Percentiles rank a stretch among this genome's conserved stretches.
phyloP scores from a whole-genome alignment of 2,113 vertebrate genomes.

The Perccottus glenii region DNA sequence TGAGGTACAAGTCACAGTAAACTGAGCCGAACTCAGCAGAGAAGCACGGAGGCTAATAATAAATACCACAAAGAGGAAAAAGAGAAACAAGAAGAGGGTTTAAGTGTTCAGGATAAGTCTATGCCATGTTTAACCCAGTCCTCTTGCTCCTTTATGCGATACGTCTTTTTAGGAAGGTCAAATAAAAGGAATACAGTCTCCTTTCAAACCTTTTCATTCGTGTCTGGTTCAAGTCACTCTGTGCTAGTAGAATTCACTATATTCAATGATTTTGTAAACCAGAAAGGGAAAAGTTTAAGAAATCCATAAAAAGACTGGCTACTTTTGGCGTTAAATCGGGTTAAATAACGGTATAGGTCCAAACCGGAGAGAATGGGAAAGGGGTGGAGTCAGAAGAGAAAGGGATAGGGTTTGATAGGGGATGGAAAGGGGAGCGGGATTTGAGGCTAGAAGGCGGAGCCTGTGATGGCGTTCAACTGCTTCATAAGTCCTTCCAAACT shows the following conservation, averaged over 20 bases:
- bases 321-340: no score
- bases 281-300: no score
- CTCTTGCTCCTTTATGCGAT: conserved; percentile 8
- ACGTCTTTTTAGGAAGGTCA: not conserved
- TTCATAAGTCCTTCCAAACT: conserved; percentile 97
- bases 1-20: conserved; percentile 65
- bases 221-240: no score
- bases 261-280: no score
- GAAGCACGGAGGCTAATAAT: conserved; percentile 52
- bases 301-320: no score
- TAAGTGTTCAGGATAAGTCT: not conserved
- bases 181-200: no score
- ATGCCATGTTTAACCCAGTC: conserved; percentile 36
- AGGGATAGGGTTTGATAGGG: conserved; percentile 20
- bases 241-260: no score
- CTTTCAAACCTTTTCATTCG: not conserved
- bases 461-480: conserved; percentile 96
- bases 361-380: not conserved
- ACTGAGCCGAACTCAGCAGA: conserved; percentile 53
- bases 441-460: conserved; percentile 89
- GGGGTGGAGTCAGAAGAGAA: conserved; percentile 32
- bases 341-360: no score
- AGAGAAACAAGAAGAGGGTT: conserved; percentile 40
- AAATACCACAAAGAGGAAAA: conserved; percentile 57
- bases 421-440: conserved; percentile 8